A percentile compares a stretch with the other conserved stretches of the same genome.
These are phyloP conservation scores for Graphium colonna DNA, from an alignment of 2,888 invertebrate species.

Conservation along the genomic window DNA sequence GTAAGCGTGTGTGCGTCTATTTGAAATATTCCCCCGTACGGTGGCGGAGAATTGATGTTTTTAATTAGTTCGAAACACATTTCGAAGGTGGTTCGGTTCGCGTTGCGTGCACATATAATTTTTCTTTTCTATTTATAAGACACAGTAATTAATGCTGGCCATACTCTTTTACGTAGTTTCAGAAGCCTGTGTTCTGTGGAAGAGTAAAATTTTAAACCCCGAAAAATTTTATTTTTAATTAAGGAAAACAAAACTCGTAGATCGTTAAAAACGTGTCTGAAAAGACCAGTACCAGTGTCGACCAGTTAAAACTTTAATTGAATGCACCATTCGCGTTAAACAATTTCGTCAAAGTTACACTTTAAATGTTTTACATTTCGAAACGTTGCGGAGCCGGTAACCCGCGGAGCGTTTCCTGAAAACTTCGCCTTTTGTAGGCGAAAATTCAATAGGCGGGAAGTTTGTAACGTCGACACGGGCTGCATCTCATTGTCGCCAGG, in stretches of 20 bases:
- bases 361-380: constrained; percentile 24
- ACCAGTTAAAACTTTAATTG: constrained; percentile 31
- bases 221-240: neutral
- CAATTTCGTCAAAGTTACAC: constrained; percentile 32
- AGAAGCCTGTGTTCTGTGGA: too few relatives aligned
- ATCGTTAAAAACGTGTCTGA: neutral
- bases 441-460: constrained; percentile 70
- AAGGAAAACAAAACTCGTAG: neutral
- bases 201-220: too few relatives aligned
- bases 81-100: constrained; percentile 65
- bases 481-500: constrained; percentile 49
- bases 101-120: constrained; percentile 42
- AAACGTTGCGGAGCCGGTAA: constrained; percentile 44
- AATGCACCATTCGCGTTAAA: constrained; percentile 32
- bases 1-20: constrained; percentile 62
- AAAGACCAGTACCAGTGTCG: neutral
- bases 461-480: constrained; percentile 46
- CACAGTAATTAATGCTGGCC: constrained; percentile 10
- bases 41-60: constrained; percentile 73
- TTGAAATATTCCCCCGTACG: constrained; percentile 74
- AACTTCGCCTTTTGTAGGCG: constrained; percentile 68
- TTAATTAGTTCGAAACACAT: constrained; percentile 78
- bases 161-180: too few relatives aligned
- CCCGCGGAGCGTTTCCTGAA: constrained; percentile 64
- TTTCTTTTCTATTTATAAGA: constrained; percentile 48